Percentiles rank a stretch among this genome's conserved stretches.
These are phyloP conservation scores for Rhynchomys soricoides DNA, from an alignment of 2,113 vertebrate genomes.

Conservation along the genomic window DNA sequence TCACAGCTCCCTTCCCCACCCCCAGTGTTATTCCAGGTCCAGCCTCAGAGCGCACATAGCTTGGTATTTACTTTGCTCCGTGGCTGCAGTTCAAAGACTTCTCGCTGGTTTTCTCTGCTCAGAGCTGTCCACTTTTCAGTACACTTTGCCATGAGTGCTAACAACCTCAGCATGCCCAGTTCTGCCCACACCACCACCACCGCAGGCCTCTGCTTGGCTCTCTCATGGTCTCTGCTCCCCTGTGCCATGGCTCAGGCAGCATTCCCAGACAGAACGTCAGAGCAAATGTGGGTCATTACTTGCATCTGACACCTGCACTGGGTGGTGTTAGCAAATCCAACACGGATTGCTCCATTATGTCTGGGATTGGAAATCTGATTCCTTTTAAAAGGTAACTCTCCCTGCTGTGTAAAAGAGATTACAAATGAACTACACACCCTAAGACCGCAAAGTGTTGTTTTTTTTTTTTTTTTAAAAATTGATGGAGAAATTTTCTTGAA, in stretches of 20 bases:
- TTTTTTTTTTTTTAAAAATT: not conserved
- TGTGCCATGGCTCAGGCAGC: not conserved
- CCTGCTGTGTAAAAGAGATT: not conserved
- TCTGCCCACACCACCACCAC: not conserved
- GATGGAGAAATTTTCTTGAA: not conserved
- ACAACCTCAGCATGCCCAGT: not conserved
- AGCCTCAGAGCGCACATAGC: not conserved
- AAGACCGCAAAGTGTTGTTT: not conserved
- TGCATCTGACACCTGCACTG: not conserved
- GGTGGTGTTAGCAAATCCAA: not conserved
- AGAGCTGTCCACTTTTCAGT: not conserved
- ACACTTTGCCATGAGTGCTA: not conserved
- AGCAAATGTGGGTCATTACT: not conserved
- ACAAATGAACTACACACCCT: not conserved
- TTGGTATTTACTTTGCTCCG: not conserved
- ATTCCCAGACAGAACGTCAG: not conserved
- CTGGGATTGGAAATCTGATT: not conserved
- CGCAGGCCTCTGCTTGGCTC: not conserved
- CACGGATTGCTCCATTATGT: not conserved
- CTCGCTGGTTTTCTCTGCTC: not conserved
- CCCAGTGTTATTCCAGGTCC: not conserved
- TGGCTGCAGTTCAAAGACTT: not conserved
- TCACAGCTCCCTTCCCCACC: not conserved
- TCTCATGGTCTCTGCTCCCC: not conserved
- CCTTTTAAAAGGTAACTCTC: not conserved